Evolutionary conservation across 2,113 vertebrate species (phyloP), one percentile per base, ranked within the genome.

Genomic region (Gopherus evgoodei): DNA sequence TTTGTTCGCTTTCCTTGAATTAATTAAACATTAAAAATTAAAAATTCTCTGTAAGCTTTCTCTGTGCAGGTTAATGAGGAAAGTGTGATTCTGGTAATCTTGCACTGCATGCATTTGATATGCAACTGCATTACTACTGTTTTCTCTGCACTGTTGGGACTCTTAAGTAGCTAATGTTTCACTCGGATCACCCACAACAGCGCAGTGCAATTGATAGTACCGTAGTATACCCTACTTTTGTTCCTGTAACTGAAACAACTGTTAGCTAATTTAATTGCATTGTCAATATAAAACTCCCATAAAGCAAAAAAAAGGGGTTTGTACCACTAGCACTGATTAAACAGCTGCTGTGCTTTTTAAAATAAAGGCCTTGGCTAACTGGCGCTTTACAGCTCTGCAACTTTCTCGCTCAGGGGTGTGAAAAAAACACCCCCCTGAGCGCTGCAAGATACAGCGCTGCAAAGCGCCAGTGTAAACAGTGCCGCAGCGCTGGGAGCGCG

Each of bases 1-100:
- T 12, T 78, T 85, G 79, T 75, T 94, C 88, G 80, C 86, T 96
- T 94, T 91, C 92, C 3, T 84, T 49, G 83, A 93, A 91, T 92
- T 96, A 93, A 90, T 96, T 95, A 91, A 88, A 92, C 94, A 92
- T 52, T 78, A 91, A 88, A 92, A 95, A 92, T 52, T 78, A 38
- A 94, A 95, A 96, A 42, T 76, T 78, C 86, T 87, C 44, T 52
- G n/a, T 10, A 62, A 80, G 27, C 49, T 84, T 56, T 89, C 84
- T 87, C 85, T 93, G 35, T 0, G 8, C 84, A 84, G 81, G 78
- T 89, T 89, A 79, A 38, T 1, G 2, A 1, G 24, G 59, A 35
- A 4, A 38, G 35, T 6, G n/a, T 8, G 72, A 88, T 75, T 79
- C 52, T 83, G 14, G 56, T n/a, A 22, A 1, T 50, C 16, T 83